Conservation (phyloP, 2,113 vertebrate species). For the Thunnus maccoyii region DNA sequence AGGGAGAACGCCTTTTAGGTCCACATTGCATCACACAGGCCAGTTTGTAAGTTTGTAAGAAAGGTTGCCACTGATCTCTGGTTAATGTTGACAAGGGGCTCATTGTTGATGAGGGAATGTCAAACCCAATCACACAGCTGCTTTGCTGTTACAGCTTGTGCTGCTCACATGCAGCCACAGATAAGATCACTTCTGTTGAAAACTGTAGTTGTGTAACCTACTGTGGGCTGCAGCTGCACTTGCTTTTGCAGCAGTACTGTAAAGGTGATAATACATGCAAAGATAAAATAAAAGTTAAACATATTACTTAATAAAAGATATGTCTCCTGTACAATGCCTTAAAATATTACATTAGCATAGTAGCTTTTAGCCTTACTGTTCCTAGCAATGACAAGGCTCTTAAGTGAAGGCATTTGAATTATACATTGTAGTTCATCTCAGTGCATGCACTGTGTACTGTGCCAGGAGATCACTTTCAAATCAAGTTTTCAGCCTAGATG, state of each 20-base stretch:
- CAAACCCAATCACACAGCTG: conserved; percentile 73
- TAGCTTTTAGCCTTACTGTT: neutral
- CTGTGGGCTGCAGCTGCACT: conserved; percentile 35
- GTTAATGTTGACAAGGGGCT: conserved; percentile 72
- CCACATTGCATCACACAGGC: conserved; percentile 26
- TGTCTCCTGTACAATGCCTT: neutral
- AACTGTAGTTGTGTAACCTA: conserved; percentile 68
- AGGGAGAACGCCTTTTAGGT: conserved; percentile 17
- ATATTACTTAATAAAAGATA: neutral
- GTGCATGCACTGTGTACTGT: neutral
- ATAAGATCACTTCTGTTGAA: conserved; percentile 74
- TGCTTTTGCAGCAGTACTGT: conserved; percentile 18
- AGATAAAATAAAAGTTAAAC: too few species aligned
- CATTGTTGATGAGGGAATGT: conserved; percentile 64
- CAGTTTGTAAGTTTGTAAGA: conserved; percentile 57
- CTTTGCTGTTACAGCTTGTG: conserved; percentile 53
- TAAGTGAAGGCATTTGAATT: conserved; percentile 25
- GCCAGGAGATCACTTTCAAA: neutral
- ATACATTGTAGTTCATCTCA: conserved; percentile 11
- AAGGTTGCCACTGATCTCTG: conserved; percentile 64
- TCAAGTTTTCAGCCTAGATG: conserved; percentile 13
- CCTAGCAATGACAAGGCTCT: neutral
- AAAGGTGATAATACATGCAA: neutral
- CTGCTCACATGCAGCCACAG: conserved; percentile 65
- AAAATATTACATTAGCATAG: neutral